Base-by-base conservation (phyloP, 2,113 vertebrate species). In the Columba livia region DNA sequence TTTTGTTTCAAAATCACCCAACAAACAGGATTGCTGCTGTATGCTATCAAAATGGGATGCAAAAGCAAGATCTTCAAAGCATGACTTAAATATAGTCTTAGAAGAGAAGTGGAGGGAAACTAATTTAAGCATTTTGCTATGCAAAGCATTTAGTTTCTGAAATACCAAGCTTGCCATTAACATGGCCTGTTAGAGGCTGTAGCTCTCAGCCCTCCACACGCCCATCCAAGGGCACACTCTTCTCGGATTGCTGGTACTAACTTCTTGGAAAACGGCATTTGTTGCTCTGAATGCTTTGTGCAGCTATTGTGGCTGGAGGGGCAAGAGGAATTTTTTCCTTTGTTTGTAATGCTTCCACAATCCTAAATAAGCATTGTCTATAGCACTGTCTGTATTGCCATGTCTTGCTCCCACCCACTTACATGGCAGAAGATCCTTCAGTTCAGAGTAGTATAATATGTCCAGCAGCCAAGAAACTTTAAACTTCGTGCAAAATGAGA, bases 321-420 rank as follows among this genome's bases (percentile, higher is more conserved):
- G 62, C 61, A 53, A 85, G 72, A 93, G 71, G 57, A 79, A 87
- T 96, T 79, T 94, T 93, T 89, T 77, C 93, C 83, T 94, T 96
- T 92, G 82, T 93, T 92, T 82, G 78, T 86, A 95, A 36, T 7
- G 67, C 74, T 91, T 97, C 89, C 87, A 96, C 89, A 84, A 32
- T 14, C 92, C 90, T 56, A 96, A 96, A 88, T 50, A 80, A 93
- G 88, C 93, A 93, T 96, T 93, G 94, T 94, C 88, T 92, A 93
- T 94, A 94, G 86, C 42, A 3, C 85, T 75, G 94, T 48, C 82
- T 95, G 79, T 5, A 40, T 81, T 84, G 67, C 86, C 54, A 44
- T 7, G 67, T 34, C 93, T 71, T 84, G 72, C 47, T 96, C 94
- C 94, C 92, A 95, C 93, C 95, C 93, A 84, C 93, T 94, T 79